Evolutionary conservation across 2,113 vertebrate species (phyloP).

Genomic region (Dissostichus mawsoni): DNA sequence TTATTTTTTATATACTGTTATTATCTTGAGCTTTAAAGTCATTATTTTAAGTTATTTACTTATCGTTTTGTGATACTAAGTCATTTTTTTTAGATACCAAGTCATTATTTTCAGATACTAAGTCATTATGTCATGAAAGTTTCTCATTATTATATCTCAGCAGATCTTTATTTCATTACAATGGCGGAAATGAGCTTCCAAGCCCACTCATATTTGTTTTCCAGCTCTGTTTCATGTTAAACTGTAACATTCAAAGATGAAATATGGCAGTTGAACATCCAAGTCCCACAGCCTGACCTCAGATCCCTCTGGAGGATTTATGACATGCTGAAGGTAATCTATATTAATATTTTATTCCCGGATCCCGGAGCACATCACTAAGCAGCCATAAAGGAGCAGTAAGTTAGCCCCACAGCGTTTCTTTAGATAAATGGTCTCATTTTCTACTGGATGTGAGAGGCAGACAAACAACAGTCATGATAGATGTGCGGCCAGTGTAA

Average conservation of each 20-base stretch:
- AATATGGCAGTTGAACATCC: not conserved
- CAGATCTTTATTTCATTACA: too few species aligned
- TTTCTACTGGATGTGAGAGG: constrained; percentile 60
- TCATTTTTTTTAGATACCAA: too few species aligned
- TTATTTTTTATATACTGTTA: too few species aligned
- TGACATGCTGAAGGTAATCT: constrained; percentile 52
- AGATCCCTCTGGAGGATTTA: constrained; percentile 42
- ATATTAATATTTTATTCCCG: constrained; percentile 61
- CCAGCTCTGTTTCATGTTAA: constrained; percentile 20
- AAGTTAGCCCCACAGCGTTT: constrained; percentile 40
- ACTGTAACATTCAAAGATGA: constrained; percentile 6
- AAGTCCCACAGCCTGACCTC: not conserved
- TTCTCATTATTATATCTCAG: too few species aligned
- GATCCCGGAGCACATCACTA: constrained; percentile 21
- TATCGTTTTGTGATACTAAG: too few species aligned
- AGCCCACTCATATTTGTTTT: not conserved
- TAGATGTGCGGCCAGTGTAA: constrained; percentile 71
- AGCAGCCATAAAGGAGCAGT: constrained; percentile 60
- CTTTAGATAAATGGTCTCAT: constrained; percentile 75
- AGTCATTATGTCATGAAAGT: too few species aligned
- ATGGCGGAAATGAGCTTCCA: too few species aligned
- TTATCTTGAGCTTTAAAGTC: too few species aligned
- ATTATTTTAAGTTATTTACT: too few species aligned
- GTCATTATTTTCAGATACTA: too few species aligned
- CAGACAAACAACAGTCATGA: constrained; percentile 73